phyloP scores from a whole-genome alignment of 1,140 invertebrate species.

The Melitaea cinxia region DNA sequence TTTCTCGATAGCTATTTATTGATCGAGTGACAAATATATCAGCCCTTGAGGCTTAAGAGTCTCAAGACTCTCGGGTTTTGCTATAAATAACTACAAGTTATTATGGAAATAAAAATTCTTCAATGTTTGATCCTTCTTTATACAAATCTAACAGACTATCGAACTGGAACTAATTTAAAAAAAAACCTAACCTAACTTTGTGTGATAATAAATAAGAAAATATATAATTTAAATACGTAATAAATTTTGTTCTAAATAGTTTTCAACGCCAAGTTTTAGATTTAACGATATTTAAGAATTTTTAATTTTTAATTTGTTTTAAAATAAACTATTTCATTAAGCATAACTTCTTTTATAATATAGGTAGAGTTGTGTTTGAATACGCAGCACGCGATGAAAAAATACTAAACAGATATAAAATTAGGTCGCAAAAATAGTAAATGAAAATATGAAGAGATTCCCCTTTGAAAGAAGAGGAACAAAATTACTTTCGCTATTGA shows the following conservation, averaged over 20 bases:
- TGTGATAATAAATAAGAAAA: too few relatives aligned
- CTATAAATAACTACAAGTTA: constrained; percentile 35
- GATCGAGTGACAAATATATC: constrained; percentile 32
- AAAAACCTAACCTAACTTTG: too few relatives aligned
- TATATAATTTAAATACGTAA: too few relatives aligned
- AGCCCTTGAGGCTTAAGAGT: constrained; percentile 16
- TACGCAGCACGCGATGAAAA: background rate
- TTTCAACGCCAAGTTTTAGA: too few relatives aligned
- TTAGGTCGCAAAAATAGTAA: constrained; percentile 2
- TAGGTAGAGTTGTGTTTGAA: too few relatives aligned
- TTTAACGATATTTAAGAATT: too few relatives aligned
- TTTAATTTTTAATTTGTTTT: too few relatives aligned
- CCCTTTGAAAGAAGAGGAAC: background rate
- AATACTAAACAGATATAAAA: background rate
- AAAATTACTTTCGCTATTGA: constrained; percentile 8
- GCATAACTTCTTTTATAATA: too few relatives aligned
- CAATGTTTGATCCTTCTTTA: too few relatives aligned
- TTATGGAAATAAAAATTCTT: constrained; percentile 29
- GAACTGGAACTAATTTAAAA: too few relatives aligned
- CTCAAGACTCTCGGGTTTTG: constrained; percentile 29
- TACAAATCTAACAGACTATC: background rate
- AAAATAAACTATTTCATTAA: too few relatives aligned
- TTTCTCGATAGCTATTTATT: constrained; percentile 35
- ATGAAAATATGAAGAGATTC: background rate
- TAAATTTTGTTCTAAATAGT: too few relatives aligned